A percentile compares a stretch with the other conserved stretches of the same genome.
phyloP scores from a whole-genome alignment of 2,888 invertebrate genomes.

The Pandemis corylana region DNA sequence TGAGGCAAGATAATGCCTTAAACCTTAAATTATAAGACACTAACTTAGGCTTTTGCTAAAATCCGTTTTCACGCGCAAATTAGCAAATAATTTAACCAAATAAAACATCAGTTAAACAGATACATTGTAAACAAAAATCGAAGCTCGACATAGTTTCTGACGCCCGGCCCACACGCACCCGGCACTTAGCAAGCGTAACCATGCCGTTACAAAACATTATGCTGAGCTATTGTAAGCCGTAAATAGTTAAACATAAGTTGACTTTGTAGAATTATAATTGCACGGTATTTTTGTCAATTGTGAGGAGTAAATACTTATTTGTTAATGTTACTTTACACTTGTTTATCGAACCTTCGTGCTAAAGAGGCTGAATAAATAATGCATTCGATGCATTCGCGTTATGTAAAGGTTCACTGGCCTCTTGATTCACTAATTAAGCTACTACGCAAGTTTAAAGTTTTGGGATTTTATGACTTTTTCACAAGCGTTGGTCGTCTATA shows the following conservation, averaged over 20 bases:
- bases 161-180: conserved; percentile 5
- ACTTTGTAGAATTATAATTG: background rate
- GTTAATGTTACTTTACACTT: conserved; percentile 25
- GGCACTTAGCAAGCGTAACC: background rate
- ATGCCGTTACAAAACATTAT: conserved; percentile 4
- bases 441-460: too few relatives aligned
- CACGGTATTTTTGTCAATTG: background rate
- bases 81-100: conserved; percentile 39
- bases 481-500: too few relatives aligned
- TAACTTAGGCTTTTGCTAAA: conserved; percentile 50
- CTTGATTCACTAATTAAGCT: background rate
- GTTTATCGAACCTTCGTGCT: conserved; percentile 30
- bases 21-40: background rate
- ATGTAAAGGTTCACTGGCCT: conserved; percentile 8
- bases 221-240: background rate
- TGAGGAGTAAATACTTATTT: conserved; percentile 13
- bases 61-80: conserved; percentile 32
- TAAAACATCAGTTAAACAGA: conserved; percentile 34
- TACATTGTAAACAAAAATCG: conserved; percentile 30
- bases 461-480: too few relatives aligned
- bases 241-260: background rate
- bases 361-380: conserved; percentile 12
- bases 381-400: background rate
- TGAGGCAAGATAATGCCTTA: too few relatives aligned
- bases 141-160: conserved; percentile 7